Base-by-base conservation (phyloP, 2,888 invertebrate species). In the Antheraea assamensis region DNA sequence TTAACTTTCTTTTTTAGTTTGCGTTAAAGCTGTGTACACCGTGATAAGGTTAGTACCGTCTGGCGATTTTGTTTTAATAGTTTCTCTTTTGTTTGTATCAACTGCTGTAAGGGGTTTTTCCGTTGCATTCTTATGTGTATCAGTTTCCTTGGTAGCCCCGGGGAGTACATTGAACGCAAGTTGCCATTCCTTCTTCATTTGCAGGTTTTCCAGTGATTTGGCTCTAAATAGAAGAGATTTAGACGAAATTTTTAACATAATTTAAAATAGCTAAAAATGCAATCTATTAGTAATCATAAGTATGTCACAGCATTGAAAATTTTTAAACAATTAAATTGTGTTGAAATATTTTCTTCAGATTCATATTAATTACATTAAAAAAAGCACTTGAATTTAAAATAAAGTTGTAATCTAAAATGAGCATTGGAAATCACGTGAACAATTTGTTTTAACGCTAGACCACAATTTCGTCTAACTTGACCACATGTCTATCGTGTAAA, bases 181-280 rank as follows among this genome's bases (percentile, higher is more conserved):
- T 74, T 91, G 88, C 89, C 92, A 94, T 82, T 93, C 94, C 76
- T 90, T 93, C 72, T 85, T 90, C 17, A 94, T 77, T 27, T 90
- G 79, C 27, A 93, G 74, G 19, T 83, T 79, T 77, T 90, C 90
- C 68, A 94, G 77, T 49, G 83, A 80, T 77, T 88, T 84, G n/a
- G 88, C 87, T 71, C 94, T 94, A 85, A 10, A 79, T 81, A 70
- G 24, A 73, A 70, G 8, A 55, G 55, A 4, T 55, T 55, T 21
- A 55, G n/a, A 55, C 21, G 5, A 21, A 0, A n/a, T 55, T 55
- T 0, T 55, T n/a, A 55, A 7, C n/a, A n/a, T n/a, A 55, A 55
- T 55, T 55, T 2, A 21, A 55, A 55, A 2, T 1, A 2, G 17
- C 49, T 49, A 49, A 49, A n/a, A 10, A 0, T 55, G n/a, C 0